Conservation (phyloP, 2,113 vertebrate species). For the Odontophorus gujanensis region DNA sequence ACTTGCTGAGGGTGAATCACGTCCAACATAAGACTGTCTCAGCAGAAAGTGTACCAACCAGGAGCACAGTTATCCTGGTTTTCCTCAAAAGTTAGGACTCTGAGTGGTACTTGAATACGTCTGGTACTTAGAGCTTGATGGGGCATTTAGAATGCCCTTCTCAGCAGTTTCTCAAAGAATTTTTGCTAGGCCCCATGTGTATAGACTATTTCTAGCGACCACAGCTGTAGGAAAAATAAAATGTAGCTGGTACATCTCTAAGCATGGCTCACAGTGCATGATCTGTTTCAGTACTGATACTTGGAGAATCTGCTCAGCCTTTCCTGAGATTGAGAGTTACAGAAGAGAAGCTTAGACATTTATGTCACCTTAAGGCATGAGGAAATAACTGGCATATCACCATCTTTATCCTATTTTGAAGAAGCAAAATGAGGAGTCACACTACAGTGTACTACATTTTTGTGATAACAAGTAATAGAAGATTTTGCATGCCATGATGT, state of each 20-base stretch:
- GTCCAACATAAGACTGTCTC: neutral
- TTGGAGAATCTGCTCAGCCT: slow-evolving; percentile 9
- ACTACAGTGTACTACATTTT: neutral
- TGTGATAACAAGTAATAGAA: neutral
- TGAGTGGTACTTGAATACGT: neutral
- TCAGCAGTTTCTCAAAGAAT: neutral
- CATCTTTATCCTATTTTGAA: neutral
- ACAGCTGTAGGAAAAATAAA: neutral
- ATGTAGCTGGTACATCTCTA: neutral
- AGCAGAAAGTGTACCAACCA: neutral
- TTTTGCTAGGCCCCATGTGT: neutral
- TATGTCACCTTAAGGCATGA: neutral
- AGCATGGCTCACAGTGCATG: neutral
- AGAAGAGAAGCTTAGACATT: slow-evolving; percentile 33
- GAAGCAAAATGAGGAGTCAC: neutral
- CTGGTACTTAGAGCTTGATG: neutral
- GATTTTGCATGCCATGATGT: neutral
- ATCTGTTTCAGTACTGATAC: neutral
- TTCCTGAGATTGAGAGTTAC: neutral
- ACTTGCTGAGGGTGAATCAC: neutral
- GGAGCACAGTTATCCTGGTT: neutral
- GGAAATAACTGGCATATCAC: neutral
- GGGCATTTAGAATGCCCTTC: neutral
- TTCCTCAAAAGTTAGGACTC: neutral
- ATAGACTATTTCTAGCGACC: neutral